These are phyloP conservation scores for Polydrusus cervinus DNA, from an alignment of 2,888 invertebrate genomes.

Conservation along the genomic window DNA sequence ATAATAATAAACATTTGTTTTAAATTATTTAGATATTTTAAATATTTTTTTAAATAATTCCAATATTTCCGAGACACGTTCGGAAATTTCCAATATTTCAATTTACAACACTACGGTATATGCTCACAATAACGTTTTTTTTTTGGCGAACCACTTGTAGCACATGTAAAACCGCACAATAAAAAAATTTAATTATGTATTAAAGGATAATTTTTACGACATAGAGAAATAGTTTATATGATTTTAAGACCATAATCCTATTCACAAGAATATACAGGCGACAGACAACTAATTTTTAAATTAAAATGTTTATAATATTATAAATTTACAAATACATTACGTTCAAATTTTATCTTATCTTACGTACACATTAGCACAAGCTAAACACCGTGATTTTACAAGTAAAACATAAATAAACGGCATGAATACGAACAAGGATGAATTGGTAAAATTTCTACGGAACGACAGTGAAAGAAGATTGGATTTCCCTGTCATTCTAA, in stretches of 20 bases:
- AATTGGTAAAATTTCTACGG: conserved; percentile 28
- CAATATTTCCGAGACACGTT: no score
- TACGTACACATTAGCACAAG: not conserved
- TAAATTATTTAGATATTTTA: no score
- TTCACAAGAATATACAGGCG: not conserved
- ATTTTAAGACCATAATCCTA: conserved; percentile 1
- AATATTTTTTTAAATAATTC: no score
- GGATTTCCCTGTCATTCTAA: conserved; percentile 41
- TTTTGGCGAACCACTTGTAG: not conserved
- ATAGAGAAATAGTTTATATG: not conserved
- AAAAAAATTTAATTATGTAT: not conserved
- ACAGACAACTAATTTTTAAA: not conserved
- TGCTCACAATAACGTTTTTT: not conserved
- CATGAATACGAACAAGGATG: conserved; percentile 41
- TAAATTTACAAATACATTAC: conserved; percentile 7
- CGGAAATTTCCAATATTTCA: no score
- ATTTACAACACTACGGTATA: no score
- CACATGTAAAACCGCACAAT: not conserved
- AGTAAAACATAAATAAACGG: conserved; percentile 4
- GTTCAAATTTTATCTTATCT: conserved; percentile 23
- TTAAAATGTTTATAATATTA: conserved; percentile 13
- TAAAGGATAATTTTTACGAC: not conserved
- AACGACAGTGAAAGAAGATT: conserved; percentile 23
- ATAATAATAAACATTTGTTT: no score
- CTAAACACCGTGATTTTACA: conserved; percentile 5